Percentiles rank a stretch among this genome's conserved stretches.
Conservation (phyloP, 2,888 invertebrate species). For the Latheticus oryzae region DNA sequence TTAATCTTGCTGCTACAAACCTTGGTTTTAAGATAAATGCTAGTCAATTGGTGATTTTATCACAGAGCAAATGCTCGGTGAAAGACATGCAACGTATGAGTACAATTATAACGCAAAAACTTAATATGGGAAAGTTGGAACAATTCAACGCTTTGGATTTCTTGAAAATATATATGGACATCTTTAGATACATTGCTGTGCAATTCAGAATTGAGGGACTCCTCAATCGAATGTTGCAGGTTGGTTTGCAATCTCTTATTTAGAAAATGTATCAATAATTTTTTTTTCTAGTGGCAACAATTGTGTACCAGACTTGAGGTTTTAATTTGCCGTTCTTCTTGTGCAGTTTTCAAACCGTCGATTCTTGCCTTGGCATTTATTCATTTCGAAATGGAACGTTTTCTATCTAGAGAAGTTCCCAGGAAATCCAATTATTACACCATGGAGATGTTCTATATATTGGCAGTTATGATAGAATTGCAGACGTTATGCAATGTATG, state of each 20-base stretch:
- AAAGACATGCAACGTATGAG: conserved; percentile 91
- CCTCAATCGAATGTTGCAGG: conserved; percentile 68
- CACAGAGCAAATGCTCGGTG: conserved; percentile 84
- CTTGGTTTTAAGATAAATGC: conserved; percentile 72
- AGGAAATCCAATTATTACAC: conserved; percentile 54
- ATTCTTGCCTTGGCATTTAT: conserved; percentile 83
- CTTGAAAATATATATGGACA: conserved; percentile 74
- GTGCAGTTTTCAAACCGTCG: conserved; percentile 79
- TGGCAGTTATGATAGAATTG: conserved; percentile 78
- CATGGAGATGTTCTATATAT: conserved; percentile 71
- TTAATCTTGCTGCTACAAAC: conserved; percentile 83
- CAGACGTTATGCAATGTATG: conserved; percentile 79
- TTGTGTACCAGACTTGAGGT: conserved; percentile 74
- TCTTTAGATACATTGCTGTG: conserved; percentile 71
- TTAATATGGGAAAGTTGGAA: conserved; percentile 72
- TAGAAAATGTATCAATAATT: neutral
- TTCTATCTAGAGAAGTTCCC: conserved; percentile 52
- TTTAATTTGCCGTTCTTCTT: conserved; percentile 79
- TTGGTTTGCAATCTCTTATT: conserved; percentile 53
- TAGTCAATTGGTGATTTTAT: conserved; percentile 75
- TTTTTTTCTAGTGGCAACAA: conserved; percentile 36
- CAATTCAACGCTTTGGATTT: conserved; percentile 74
- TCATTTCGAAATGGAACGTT: conserved; percentile 75
- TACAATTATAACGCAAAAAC: conserved; percentile 81
- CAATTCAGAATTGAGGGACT: conserved; percentile 69